Evolutionary conservation across 2,113 vertebrate genomes (phyloP), one percentile per base, ranked within the genome.

Genomic region (Cathartes aura): DNA sequence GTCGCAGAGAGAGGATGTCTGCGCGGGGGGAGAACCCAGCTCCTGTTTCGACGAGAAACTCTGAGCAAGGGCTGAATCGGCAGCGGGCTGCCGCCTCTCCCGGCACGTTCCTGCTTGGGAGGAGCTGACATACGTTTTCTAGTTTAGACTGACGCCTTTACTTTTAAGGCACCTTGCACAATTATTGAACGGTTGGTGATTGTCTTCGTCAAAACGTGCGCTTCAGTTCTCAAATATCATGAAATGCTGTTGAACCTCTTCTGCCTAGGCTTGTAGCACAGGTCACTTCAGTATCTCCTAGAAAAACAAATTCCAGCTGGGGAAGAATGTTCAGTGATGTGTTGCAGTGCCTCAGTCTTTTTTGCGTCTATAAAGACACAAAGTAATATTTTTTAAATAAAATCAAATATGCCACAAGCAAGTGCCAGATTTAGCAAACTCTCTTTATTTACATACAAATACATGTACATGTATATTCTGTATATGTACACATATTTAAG

Each of bases 401-500:
- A 30, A 66, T 53, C n/a, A 93, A 81, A 47, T 8, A 55, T 86
- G 38, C 75, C 66, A 36, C 76, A 88, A 72, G 83, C 96, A 90
- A 96, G 93, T 97, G 97, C 97, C 96, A 97, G 98, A 98, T 98
- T 98, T 98, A 98, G 96, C 95, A 98, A 98, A 98, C 92, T 97
- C 40, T 95, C 95, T 98, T 98, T 98, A 98, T 98, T 98, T 98
- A 98, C 98, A 98, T 98, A 98, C 96, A 98, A 98, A 98, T 96
- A 95, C 93, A 95, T 98, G 98, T 97, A 98, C 96, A 95, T 95
- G 80, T 94, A 93, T 79, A 70, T 95, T 84, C 94, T 95, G 95
- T 93, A 67, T 97, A 90, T 98, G 97, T 98, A 98, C 97, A 98
- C 92, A 91, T 97, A 93, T 97, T 95, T 95, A 97, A 95, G 96